These are phyloP conservation scores for Leptinotarsa lineolata DNA, from an alignment of 1,140 invertebrate species.

Conservation along the genomic window DNA sequence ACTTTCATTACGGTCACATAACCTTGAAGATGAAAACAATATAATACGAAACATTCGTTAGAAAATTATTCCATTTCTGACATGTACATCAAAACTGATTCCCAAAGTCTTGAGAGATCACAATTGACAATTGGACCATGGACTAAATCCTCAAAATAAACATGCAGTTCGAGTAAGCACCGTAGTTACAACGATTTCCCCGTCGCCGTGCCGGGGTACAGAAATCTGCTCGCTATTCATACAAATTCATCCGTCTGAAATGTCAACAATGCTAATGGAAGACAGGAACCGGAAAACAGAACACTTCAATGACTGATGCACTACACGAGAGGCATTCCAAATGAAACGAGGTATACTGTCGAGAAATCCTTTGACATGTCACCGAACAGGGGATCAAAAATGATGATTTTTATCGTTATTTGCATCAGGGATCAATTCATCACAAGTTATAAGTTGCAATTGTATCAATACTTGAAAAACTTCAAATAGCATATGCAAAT, in stretches of 20 bases:
- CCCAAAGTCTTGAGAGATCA: too few species aligned
- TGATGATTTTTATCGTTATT: neutral
- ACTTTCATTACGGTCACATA: too few species aligned
- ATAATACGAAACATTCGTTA: too few species aligned
- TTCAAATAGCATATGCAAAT: too few species aligned
- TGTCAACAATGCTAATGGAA: slow-evolving; percentile 6
- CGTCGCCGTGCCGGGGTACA: neutral
- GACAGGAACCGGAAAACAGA: slow-evolving; percentile 5
- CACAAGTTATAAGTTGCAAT: too few species aligned
- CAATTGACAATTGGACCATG: neutral
- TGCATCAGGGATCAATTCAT: neutral
- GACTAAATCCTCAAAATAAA: neutral
- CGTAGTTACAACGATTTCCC: neutral
- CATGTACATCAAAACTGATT: too few species aligned
- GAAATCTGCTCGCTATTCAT: neutral
- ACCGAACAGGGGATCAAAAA: neutral
- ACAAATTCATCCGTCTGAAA: slow-evolving; percentile 8
- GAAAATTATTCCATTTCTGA: too few species aligned
- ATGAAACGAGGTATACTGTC: neutral
- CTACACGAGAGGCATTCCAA: neutral
- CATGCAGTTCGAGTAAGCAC: neutral
- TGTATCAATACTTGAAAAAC: too few species aligned
- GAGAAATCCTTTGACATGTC: neutral
- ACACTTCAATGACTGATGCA: slow-evolving; percentile 3
- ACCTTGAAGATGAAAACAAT: too few species aligned